Evolutionary conservation across 2,888 invertebrate genomes (phyloP), one percentile per base, ranked within the genome.

Genomic region (Cerastis leucographa): DNA sequence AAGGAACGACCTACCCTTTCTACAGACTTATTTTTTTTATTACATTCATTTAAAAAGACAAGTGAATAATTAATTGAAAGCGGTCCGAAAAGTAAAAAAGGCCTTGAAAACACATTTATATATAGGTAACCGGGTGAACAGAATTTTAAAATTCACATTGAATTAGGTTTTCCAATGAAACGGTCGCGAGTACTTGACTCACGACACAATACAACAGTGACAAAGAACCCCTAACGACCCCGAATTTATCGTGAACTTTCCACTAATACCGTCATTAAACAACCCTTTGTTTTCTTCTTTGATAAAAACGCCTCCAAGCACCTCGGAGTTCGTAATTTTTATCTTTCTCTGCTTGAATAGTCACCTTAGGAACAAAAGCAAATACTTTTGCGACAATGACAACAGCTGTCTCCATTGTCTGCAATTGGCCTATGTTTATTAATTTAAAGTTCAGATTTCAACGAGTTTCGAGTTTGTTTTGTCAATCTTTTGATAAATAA

Each of bases 241-340:
- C 91, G 92, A 96, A 96, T 96, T 96, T 95, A 96, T 96, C 94
- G 94, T 93, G 94, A 95, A 95, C 95, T 96, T 95, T 95, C 94
- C 94, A 94, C 96, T 96, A 96, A 96, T 95, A 94, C 95, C 94
- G 92, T 94, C 95, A 96, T 96, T 95, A 95, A 95, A 95, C 95
- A 95, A 94, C 94, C 95, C 95, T 95, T 96, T 96, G 95, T 96
- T 95, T 95, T 94, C 91, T 91, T 91, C 94, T 93, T 94, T 96
- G 95, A 95, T 95, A 96, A 96, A 96, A 96, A 95, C 94, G 93
- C 92, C 92, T 92, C 90, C 89, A 90, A 92, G 91, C 92, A 94
- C 93, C 94, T 93, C 92, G 80, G 92, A 93, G 91, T 94, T 93
- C 91, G 94, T 95, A 95, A 95, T 95, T 96, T 96, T 96, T 95